phyloP scores from a whole-genome alignment of 2,888 invertebrate genomes.

The Ptilodon capucinus region DNA sequence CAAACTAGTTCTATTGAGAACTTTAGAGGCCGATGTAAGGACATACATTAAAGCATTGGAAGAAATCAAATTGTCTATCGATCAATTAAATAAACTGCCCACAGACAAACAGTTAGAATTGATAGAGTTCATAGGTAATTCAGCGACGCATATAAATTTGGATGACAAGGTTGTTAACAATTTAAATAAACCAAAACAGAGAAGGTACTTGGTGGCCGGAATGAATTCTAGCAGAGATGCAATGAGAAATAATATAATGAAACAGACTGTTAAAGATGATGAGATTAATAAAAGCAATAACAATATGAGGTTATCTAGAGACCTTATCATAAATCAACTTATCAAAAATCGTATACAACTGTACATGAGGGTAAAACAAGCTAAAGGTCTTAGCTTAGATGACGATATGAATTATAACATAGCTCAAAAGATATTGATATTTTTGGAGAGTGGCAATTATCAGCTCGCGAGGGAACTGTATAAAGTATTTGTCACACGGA shows the following conservation, averaged over 20 bases:
- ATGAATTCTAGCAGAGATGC: not conserved
- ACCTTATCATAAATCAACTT: constrained; percentile 61
- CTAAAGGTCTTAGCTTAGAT: constrained; percentile 26
- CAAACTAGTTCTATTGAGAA: constrained; percentile 53
- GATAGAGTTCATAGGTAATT: constrained; percentile 50
- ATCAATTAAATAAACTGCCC: constrained; percentile 28
- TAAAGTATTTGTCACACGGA: constrained; percentile 48
- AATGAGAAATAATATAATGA: constrained; percentile 1
- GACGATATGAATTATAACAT: constrained; percentile 55
- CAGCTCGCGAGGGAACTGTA: constrained; percentile 62
- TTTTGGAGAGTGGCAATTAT: constrained; percentile 56
- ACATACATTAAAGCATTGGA: constrained; percentile 44
- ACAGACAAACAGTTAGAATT: constrained; percentile 38
- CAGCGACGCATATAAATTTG: constrained; percentile 43
- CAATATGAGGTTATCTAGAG: constrained; percentile 49
- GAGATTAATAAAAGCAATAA: constrained; percentile 10
- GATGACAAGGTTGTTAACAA: constrained; percentile 43
- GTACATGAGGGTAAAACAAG: constrained; percentile 54
- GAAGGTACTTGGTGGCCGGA: not conserved
- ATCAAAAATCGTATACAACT: constrained; percentile 59
- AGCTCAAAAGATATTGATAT: constrained; percentile 53
- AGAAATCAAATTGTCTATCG: constrained; percentile 39
- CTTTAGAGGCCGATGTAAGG: constrained; percentile 48
- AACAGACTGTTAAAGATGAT: constrained; percentile 3
- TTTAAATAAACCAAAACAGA: constrained; percentile 26